Evolutionary conservation across 2,888 invertebrate species (phyloP).

Genomic region (Congeria kusceri): DNA sequence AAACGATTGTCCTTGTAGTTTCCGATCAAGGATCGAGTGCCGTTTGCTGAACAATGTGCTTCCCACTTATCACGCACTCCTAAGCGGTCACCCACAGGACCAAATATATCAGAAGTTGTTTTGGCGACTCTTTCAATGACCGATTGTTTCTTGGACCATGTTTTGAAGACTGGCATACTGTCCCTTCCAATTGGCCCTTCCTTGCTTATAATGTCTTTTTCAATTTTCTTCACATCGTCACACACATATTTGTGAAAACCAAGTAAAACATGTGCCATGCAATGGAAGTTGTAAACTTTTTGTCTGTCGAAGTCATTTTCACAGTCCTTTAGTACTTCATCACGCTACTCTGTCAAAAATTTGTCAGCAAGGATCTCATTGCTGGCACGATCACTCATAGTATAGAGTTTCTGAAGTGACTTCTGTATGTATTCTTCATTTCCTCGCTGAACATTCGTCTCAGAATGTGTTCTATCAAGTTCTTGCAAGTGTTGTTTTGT

Average conservation of each 20-base stretch:
- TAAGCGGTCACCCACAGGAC: no score
- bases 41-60: no score
- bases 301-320: background rate
- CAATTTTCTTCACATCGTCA: constrained; percentile 1
- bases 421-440: background rate
- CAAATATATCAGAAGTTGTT: no score
- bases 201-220: background rate
- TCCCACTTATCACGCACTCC: no score
- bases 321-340: constrained; percentile 3
- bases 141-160: constrained; percentile 14
- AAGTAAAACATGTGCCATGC: constrained; percentile 41
- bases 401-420: constrained; percentile 17
- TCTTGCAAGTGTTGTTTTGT: constrained; percentile 19
- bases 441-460: background rate
- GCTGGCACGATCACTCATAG: constrained; percentile 17
- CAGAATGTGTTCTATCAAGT: constrained; percentile 1
- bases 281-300: constrained; percentile 30
- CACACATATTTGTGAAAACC: constrained; percentile 20
- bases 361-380: constrained; percentile 7
- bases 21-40: no score
- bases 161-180: constrained; percentile 9
- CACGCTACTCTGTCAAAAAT: constrained; percentile 9
- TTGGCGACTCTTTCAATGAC: constrained; percentile 27
- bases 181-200: constrained; percentile 21
- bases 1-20: no score